Evolutionary conservation across 2,888 invertebrate genomes (phyloP).

Genomic region (Cheilosia vulpina): DNA sequence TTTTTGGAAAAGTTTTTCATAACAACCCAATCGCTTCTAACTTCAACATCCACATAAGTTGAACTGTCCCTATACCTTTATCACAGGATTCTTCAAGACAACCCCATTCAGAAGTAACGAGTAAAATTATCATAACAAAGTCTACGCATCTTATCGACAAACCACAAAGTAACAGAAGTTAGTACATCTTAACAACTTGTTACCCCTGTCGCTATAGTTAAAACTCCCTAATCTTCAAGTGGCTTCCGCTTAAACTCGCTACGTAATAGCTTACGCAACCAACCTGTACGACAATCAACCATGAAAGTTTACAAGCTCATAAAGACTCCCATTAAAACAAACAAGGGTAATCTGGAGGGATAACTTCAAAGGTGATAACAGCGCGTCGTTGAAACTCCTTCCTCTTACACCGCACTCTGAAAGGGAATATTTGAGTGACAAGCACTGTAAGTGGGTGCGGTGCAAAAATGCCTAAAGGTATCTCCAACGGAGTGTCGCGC

Average conservation of each 20-base stretch:
- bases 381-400: constrained; percentile 28
- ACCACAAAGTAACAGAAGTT: constrained; percentile 15
- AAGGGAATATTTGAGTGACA: constrained; percentile 70
- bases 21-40: too few species aligned
- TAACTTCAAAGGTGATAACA: constrained; percentile 74
- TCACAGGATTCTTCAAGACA: not conserved
- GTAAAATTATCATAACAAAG: constrained; percentile 8
- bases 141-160: constrained; percentile 7
- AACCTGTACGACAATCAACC: constrained; percentile 70
- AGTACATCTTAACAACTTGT: constrained; percentile 24
- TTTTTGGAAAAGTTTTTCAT: too few species aligned
- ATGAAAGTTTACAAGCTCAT: constrained; percentile 70
- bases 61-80: too few species aligned
- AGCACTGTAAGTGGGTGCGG: constrained; percentile 17
- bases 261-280: constrained; percentile 59
- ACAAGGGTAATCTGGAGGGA: constrained; percentile 64
- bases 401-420: constrained; percentile 12
- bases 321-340: constrained; percentile 73
- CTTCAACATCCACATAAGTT: too few species aligned
- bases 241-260: constrained; percentile 7
- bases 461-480: constrained; percentile 44
- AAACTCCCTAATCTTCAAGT: constrained; percentile 23
- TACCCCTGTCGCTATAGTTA: constrained; percentile 6
- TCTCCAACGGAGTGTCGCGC: constrained; percentile 11
- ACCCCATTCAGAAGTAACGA: not conserved